Evolutionary conservation across 2,113 vertebrate species (phyloP).

Genomic region (Microcebus jonahi): DNA sequence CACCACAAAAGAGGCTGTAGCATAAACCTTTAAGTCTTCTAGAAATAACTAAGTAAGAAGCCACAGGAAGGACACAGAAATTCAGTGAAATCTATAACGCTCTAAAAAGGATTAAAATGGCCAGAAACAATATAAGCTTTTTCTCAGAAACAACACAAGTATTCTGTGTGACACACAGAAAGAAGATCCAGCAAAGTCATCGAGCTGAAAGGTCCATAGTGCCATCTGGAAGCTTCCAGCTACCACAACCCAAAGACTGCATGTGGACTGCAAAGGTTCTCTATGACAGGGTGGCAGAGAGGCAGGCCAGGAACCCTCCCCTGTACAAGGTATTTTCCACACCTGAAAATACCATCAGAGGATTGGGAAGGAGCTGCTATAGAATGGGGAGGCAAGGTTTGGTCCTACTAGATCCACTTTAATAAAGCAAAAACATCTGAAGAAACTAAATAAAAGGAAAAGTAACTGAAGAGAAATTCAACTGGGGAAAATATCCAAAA

Average conservation of each 20-base stretch:
- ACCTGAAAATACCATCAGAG: background rate
- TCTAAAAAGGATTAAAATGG: background rate
- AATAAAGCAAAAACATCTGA: conserved; percentile 28
- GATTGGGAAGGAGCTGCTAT: background rate
- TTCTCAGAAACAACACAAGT: background rate
- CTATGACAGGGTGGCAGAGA: background rate
- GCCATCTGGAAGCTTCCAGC: background rate
- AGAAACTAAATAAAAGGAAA: conserved; percentile 5
- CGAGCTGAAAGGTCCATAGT: background rate
- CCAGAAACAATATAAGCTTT: background rate
- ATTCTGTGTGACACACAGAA: background rate
- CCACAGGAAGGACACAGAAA: conserved; percentile 14
- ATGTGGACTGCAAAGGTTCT: background rate
- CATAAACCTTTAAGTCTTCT: background rate
- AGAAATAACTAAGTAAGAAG: conserved; percentile 37
- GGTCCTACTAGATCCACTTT: background rate
- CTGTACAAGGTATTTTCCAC: background rate
- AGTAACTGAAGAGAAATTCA: background rate
- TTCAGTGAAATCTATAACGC: background rate
- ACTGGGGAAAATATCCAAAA: background rate
- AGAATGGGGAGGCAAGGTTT: background rate
- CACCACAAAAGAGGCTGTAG: background rate
- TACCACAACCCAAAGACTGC: background rate
- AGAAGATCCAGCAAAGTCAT: background rate
- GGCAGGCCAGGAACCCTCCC: background rate